phyloP scores from a whole-genome alignment of 2,113 vertebrate species.

The Riparia riparia region DNA sequence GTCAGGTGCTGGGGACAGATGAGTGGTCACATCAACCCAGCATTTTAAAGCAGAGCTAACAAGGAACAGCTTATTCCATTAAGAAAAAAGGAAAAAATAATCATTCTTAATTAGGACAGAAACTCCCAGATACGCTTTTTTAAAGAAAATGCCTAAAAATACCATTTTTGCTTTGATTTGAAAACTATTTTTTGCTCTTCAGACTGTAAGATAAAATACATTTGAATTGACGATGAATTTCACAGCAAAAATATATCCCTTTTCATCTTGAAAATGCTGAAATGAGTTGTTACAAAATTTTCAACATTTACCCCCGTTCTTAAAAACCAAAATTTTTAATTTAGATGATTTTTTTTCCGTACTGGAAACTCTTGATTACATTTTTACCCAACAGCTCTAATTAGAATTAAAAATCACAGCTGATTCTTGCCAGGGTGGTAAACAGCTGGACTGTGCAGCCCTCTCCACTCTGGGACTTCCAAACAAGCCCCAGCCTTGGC shows the following conservation, averaged over 20 bases:
- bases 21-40: background rate
- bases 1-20: rapidly evolving
- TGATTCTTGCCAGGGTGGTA: background rate
- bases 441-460: background rate
- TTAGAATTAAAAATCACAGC: background rate
- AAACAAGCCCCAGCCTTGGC: background rate
- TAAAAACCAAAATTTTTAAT: background rate
- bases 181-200: constrained; percentile 34
- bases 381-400: background rate
- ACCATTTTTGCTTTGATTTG: constrained; percentile 14
- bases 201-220: constrained; percentile 24
- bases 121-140: constrained; percentile 5
- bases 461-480: background rate
- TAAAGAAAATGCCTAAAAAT: constrained; percentile 18
- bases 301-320: background rate
- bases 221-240: constrained; percentile 23
- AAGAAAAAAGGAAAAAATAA: background rate
- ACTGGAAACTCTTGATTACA: background rate
- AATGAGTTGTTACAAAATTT: constrained; percentile 16
- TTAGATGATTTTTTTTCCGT: background rate
- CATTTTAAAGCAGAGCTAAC: background rate
- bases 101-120: constrained; percentile 27
- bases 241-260: background rate
- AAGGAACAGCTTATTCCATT: background rate
- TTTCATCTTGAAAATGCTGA: constrained; percentile 17